These are phyloP conservation scores for Psilopsiagon aymara DNA, from an alignment of 2,113 vertebrate genomes.

Conservation along the genomic window DNA sequence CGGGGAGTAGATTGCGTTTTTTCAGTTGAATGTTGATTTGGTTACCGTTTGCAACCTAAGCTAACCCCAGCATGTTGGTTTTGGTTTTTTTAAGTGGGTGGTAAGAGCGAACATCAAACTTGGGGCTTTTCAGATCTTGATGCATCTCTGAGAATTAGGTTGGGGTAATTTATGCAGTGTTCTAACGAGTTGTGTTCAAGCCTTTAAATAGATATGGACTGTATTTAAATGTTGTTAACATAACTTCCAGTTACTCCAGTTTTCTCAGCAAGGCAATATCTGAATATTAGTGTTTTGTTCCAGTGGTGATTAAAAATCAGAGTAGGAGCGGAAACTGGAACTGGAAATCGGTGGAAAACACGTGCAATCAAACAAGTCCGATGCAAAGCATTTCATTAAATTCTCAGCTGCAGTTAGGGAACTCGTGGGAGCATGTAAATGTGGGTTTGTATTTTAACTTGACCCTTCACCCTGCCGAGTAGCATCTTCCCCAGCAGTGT, in stretches of 20 bases:
- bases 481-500: background rate
- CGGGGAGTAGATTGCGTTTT: background rate
- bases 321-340: background rate
- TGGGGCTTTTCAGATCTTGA: conserved; percentile 26
- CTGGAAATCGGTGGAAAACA: background rate
- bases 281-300: background rate
- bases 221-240: conserved; percentile 35
- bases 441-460: background rate
- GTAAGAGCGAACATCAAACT: conserved; percentile 32
- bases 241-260: conserved; percentile 18
- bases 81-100: conserved; percentile 30
- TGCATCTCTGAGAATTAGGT: conserved; percentile 35
- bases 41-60: conserved; percentile 10
- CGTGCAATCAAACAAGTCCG: background rate
- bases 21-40: conserved; percentile 2
- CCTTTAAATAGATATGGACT: conserved; percentile 43
- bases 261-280: background rate
- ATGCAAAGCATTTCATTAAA: background rate
- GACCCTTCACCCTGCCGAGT: background rate
- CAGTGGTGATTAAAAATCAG: background rate
- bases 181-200: conserved; percentile 22
- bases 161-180: conserved; percentile 59
- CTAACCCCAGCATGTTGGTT: background rate
- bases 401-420: background rate
- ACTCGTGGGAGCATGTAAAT: background rate